A percentile compares a stretch with the other conserved stretches of the same genome.
Conservation (phyloP, 1,140 invertebrate genomes). For the Drosophila novamexicana region DNA sequence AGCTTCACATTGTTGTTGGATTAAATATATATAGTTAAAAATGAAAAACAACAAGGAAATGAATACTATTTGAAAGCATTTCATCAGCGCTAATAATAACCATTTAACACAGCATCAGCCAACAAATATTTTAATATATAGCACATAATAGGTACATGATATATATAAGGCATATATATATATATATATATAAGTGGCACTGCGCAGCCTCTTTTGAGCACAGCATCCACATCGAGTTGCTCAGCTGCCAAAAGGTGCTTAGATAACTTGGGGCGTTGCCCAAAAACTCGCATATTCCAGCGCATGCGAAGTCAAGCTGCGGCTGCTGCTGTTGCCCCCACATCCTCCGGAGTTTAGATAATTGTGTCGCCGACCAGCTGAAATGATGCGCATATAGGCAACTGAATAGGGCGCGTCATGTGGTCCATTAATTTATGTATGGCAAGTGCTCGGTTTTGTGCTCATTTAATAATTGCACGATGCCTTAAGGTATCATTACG, state of each 20-base stretch:
- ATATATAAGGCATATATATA: not conserved
- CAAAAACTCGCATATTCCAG: slow-evolving; percentile 38
- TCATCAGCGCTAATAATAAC: slow-evolving; percentile 51
- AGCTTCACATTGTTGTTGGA: slow-evolving; percentile 14
- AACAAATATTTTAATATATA: slow-evolving; percentile 29
- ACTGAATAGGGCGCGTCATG: slow-evolving; percentile 34
- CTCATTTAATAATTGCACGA: slow-evolving; percentile 82
- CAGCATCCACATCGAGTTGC: slow-evolving; percentile 51
- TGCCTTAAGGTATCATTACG: slow-evolving; percentile 76
- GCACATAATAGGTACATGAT: slow-evolving; percentile 12
- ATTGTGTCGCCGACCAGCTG: slow-evolving; percentile 36
- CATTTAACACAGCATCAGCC: slow-evolving; percentile 20
- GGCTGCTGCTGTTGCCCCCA: not conserved
- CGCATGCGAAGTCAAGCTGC: slow-evolving; percentile 29
- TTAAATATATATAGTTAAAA: not conserved
- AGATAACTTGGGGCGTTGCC: slow-evolving; percentile 63
- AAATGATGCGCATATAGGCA: no score
- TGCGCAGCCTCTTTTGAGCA: slow-evolving; percentile 57
- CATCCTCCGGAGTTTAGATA: slow-evolving; percentile 38
- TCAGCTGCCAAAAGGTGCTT: slow-evolving; percentile 40
- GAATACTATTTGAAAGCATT: slow-evolving; percentile 37
- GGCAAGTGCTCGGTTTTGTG: slow-evolving; percentile 77
- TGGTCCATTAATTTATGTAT: slow-evolving; percentile 69
- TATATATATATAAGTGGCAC: not conserved
- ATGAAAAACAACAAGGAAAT: slow-evolving; percentile 20